A percentile compares a stretch with the other conserved stretches of the same genome.
These are phyloP conservation scores for Oryzias woworae DNA, from an alignment of 2,113 vertebrate genomes.

Conservation along the genomic window DNA sequence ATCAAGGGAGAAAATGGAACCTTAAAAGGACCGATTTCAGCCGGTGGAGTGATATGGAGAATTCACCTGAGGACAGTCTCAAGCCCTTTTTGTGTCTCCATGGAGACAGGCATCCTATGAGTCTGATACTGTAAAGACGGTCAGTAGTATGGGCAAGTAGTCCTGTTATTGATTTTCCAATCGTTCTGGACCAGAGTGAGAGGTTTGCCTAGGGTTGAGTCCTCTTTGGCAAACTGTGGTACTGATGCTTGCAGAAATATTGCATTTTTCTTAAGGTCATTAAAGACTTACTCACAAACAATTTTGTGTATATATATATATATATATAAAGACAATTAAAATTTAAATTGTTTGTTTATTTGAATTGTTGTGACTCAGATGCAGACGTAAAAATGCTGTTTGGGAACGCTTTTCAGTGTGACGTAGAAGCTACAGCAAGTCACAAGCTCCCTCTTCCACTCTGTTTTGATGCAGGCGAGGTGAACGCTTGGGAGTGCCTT, in stretches of 20 bases:
- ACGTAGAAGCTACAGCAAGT: no score
- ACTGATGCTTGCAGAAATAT: neutral
- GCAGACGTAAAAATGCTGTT: no score
- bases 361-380: no score
- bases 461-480: no score
- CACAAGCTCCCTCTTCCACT: no score
- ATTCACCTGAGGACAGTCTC: slow-evolving; percentile 63
- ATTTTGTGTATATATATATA: neutral
- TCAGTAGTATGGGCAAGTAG: slow-evolving; percentile 43
- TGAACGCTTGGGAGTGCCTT: no score
- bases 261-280: neutral
- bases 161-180: slow-evolving; percentile 53
- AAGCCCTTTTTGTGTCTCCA: slow-evolving; percentile 69
- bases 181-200: slow-evolving; percentile 19
- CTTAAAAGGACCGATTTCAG: slow-evolving; percentile 66
- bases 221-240: slow-evolving; percentile 3
- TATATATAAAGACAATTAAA: no score
- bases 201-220: slow-evolving; percentile 17
- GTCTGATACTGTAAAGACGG: slow-evolving; percentile 46
- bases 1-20: slow-evolving; percentile 69
- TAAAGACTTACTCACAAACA: neutral
- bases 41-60: slow-evolving; percentile 51
- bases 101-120: slow-evolving; percentile 65
- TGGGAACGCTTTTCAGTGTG: no score
- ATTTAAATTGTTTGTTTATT: no score